Evolutionary conservation across 2,113 vertebrate species (phyloP), one percentile per base, ranked within the genome.

Genomic region (Limanda limanda): DNA sequence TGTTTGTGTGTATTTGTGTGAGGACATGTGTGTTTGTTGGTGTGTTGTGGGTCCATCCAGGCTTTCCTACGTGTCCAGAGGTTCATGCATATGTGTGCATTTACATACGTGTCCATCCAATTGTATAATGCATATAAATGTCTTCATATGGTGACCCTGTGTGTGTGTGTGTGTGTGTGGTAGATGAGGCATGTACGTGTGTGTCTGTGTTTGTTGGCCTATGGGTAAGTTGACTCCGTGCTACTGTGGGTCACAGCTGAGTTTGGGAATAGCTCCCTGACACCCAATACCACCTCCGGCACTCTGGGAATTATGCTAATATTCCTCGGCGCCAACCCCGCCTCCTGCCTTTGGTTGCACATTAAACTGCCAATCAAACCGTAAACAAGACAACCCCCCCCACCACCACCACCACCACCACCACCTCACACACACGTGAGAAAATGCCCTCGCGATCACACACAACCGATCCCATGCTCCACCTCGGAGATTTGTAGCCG

Each of bases 231-330:
- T 79, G 93, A 94, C 80, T 89, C 86, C 68, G 60, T 82, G 88
- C 79, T 92, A 89, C 85, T 79, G 86, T 82, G 86, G 93, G 90
- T 92, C 91, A 92, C 88, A 78, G 82, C 90, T 89, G 84, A 92
- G 92, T 91, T 93, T 90, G 78, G 87, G 92, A 94, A 94, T 93
- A 91, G 92, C 92, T 92, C 79, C 55, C 71, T n/a, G 92, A 86
- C 92, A 94, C 89, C 84, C 71, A 92, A 93, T 87, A 87, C 78
- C 58, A 6, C 81, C 85, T 68, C 79, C 90, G 90, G 92, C 92
- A 90, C 90, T 84, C 84, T 85, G 86, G 79, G 84, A 91, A 91
- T 92, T 93, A 94, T 94, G 92, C 89, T 92, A 92, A 95, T 94
- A 89, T 86, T 71, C 82, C 73, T 86, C 79, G 78, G 83, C 40